These are phyloP conservation scores for Orthonychiurus folsomi DNA, from an alignment of 2,888 invertebrate genomes.

Conservation along the genomic window DNA sequence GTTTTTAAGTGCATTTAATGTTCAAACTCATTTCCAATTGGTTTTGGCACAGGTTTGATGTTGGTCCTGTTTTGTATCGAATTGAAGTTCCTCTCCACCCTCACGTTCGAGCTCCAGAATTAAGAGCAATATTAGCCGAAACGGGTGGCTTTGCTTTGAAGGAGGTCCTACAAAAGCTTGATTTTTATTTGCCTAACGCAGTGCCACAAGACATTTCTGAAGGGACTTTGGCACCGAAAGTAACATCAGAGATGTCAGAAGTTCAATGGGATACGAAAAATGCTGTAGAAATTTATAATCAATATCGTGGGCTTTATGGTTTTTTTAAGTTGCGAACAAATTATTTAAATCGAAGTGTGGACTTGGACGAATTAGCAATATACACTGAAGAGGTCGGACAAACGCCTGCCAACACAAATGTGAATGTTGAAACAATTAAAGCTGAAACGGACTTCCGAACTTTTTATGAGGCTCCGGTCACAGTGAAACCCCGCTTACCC, in stretches of 20 bases:
- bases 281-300: conserved; percentile 58
- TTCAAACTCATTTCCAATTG: not conserved
- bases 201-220: conserved; percentile 23
- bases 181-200: conserved; percentile 16
- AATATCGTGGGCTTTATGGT: conserved; percentile 56
- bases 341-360: conserved; percentile 23
- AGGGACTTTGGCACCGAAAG: conserved; percentile 58
- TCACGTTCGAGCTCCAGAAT: conserved; percentile 30
- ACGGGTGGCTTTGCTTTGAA: conserved; percentile 24
- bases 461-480: conserved; percentile 14
- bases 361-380: conserved; percentile 30
- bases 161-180: conserved; percentile 22
- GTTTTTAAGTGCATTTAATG: not conserved
- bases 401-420: not conserved
- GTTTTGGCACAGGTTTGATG: conserved; percentile 39
- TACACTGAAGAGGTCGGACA: not conserved
- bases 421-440: not conserved
- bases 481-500: not conserved
- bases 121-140: conserved; percentile 19
- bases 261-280: conserved; percentile 60
- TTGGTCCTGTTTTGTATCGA: conserved; percentile 30
- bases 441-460: conserved; percentile 17
- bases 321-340: conserved; percentile 27
- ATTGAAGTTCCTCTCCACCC: conserved; percentile 24
- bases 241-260: conserved; percentile 53